phyloP scores from a whole-genome alignment of 1,140 invertebrate genomes.

The Tenebrio molitor region DNA sequence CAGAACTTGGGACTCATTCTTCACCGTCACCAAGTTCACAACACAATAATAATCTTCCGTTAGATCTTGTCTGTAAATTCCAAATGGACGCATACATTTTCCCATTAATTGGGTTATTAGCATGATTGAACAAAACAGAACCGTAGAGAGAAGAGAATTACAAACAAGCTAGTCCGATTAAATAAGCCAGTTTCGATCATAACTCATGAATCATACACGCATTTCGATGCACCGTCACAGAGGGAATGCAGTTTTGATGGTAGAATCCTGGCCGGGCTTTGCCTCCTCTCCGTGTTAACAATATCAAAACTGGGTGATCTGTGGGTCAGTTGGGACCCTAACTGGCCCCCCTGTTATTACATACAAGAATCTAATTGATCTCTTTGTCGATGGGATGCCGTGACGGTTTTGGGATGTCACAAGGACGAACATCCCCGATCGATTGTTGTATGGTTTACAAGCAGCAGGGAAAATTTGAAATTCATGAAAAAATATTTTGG shows the following conservation, averaged over 20 bases:
- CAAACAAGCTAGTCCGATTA: slow-evolving; percentile 48
- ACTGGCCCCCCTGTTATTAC: slow-evolving; percentile 15
- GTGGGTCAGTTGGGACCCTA: slow-evolving; percentile 18
- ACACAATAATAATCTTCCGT: background rate
- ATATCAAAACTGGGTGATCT: slow-evolving; percentile 25
- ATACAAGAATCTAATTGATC: slow-evolving; percentile 25
- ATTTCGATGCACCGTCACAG: slow-evolving; percentile 46
- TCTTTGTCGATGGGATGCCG: too few relatives aligned
- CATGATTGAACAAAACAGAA: slow-evolving; percentile 52
- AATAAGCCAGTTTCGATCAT: slow-evolving; percentile 51
- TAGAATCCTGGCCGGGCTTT: background rate
- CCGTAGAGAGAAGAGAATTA: slow-evolving; percentile 44
- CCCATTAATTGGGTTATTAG: slow-evolving; percentile 50
- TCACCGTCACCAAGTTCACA: too few relatives aligned
- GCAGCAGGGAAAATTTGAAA: too few relatives aligned
- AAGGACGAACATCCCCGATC: too few relatives aligned
- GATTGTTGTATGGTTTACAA: too few relatives aligned
- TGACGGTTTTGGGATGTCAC: too few relatives aligned
- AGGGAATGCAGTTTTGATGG: slow-evolving; percentile 28
- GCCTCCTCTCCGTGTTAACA: background rate
- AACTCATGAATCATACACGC: slow-evolving; percentile 51
- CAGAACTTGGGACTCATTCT: too few relatives aligned
- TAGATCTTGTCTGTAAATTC: slow-evolving; percentile 30
- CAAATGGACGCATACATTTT: slow-evolving; percentile 39
- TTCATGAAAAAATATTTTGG: background rate